A percentile compares a stretch with the other conserved stretches of the same genome.
Evolutionary conservation across 2,888 invertebrate genomes (phyloP).

Genomic region (Lobophora halterata): DNA sequence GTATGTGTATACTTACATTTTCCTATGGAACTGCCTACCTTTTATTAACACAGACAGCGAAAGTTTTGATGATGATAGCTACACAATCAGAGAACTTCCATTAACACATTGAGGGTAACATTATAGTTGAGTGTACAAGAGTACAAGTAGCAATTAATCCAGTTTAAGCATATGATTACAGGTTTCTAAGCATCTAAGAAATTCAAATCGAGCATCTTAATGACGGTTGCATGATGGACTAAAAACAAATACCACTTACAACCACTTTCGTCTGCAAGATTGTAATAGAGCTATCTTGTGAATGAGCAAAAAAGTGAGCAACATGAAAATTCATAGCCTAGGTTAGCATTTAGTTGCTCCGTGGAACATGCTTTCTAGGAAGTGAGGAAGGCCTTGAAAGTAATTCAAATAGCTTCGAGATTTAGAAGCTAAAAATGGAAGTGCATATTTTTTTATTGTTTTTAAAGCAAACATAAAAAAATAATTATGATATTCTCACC

Average conservation of each 20-base stretch:
- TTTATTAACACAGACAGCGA: constrained; percentile 49
- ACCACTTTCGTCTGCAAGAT: constrained; percentile 28
- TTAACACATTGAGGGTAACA: constrained; percentile 50
- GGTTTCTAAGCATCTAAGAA: constrained; percentile 34
- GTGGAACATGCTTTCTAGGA: too few relatives aligned
- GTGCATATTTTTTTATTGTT: too few relatives aligned
- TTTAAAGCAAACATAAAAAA: too few relatives aligned
- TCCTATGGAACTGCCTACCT: too few relatives aligned
- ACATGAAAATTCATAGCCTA: too few relatives aligned
- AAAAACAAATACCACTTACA: constrained; percentile 44
- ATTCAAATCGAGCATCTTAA: constrained; percentile 34
- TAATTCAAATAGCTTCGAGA: too few relatives aligned
- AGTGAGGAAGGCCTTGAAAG: too few relatives aligned
- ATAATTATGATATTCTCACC: too few relatives aligned
- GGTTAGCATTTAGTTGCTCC: too few relatives aligned
- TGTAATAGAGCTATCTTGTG: constrained; percentile 15
- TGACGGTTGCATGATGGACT: constrained; percentile 42
- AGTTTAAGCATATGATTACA: constrained; percentile 42
- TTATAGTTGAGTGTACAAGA: constrained; percentile 34
- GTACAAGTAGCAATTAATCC: constrained; percentile 47
- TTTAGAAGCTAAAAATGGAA: too few relatives aligned
- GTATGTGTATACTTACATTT: too few relatives aligned
- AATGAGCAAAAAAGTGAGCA: constrained; percentile 10
- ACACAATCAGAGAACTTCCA: constrained; percentile 42
- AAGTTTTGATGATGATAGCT: constrained; percentile 44